Base-by-base conservation (phyloP, 2,797 vertebrate genomes). In the Smutsia gigantea region DNA sequence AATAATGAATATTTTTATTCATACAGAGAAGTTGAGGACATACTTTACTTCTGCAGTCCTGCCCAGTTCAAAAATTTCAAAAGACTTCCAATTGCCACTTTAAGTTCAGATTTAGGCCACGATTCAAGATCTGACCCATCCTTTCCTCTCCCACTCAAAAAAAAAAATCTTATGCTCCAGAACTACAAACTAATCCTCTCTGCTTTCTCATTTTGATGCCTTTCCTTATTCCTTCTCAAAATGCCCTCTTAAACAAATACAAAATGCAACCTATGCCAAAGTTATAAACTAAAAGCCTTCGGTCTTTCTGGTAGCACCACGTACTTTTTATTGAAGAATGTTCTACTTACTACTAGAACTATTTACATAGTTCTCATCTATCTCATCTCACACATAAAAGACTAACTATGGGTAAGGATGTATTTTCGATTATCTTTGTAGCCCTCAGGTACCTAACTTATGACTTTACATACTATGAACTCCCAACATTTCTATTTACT, bases 231-330 rank as follows among this genome's bases (percentile, higher is more conserved):
- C 71, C n/a, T 93, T 82, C 72, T 79, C 57, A 89, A 94, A 95
- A 84, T 61, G 39, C 14, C 68, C 63, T 93, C 88, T 83, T 53
- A 97, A 90, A 94, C 9, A 87, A 85, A 93, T 57, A 95, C 19
- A 51, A 77, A 79, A 49, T 69, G 55, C 37, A 81, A 78, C 25
- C 27, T 79, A 75, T 12, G 23, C 5, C 10, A 90, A 87, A 95
- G 13, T 53, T 39, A 68, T 64, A 68, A 39, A 75, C n/a, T 39
- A 27, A 64, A 93, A 87, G 25, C 49, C 57, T 34, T 46, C 21
- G 11, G 10, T 46, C 84, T 83, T 59, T 55, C 83, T 37, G n/a
- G 42, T 27, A 89, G 12, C 10, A 74, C 3, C 66, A 39, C 23
- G 7, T 68, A 61, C 15, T 93, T 72, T 86, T 64, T 64, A 79